A percentile compares a stretch with the other conserved stretches of the same genome.
Evolutionary conservation across 2,888 invertebrate genomes (phyloP).

Genomic region (Euproctis similis): DNA sequence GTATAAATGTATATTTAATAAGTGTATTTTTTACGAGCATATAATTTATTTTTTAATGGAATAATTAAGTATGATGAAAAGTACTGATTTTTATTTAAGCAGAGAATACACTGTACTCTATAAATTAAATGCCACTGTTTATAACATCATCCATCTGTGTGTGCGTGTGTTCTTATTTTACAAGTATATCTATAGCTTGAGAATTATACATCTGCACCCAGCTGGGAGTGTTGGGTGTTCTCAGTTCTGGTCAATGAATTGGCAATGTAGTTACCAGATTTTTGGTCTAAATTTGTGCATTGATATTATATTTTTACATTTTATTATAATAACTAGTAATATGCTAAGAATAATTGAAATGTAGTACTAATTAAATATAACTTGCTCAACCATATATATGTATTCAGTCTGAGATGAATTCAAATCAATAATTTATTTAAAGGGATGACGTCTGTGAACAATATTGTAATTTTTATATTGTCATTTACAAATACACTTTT

Average conservation of each 20-base stretch:
- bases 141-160: constrained; percentile 22
- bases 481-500: constrained; percentile 52
- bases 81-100: constrained; percentile 63
- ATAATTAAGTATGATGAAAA: constrained; percentile 50
- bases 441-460: constrained; percentile 30
- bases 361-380: constrained; percentile 39
- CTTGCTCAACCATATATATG: constrained; percentile 57
- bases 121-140: constrained; percentile 19
- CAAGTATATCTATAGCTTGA: constrained; percentile 31
- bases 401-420: constrained; percentile 27
- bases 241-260: constrained; percentile 38
- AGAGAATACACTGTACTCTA: constrained; percentile 49
- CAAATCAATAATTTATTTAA: constrained; percentile 32
- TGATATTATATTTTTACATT: no score
- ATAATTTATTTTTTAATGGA: constrained; percentile 66
- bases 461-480: constrained; percentile 58
- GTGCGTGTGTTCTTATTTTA: constrained; percentile 44
- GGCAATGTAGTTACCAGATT: constrained; percentile 53
- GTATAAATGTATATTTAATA: constrained; percentile 55
- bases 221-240: no score
- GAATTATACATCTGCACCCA: constrained; percentile 27
- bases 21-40: constrained; percentile 71
- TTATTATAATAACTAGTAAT: constrained; percentile 25
- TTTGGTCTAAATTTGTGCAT: constrained; percentile 33
- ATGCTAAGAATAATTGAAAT: constrained; percentile 36